Evolutionary conservation across 2,888 invertebrate species (phyloP).

Genomic region (Autographa pulchrina): DNA sequence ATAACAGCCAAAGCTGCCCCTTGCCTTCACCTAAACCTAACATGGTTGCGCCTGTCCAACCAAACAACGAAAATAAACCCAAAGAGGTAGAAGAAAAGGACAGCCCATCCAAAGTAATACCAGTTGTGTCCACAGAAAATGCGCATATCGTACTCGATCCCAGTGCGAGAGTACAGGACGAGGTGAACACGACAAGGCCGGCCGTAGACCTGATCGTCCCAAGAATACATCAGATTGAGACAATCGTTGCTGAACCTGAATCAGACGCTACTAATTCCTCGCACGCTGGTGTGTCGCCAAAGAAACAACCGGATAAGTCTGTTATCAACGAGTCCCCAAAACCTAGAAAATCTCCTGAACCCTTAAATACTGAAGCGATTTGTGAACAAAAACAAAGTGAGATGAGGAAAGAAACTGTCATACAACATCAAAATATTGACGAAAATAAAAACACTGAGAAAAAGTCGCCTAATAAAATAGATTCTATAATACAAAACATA

Average conservation of each 20-base stretch:
- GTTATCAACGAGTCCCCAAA: constrained; percentile 80
- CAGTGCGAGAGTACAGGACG: constrained; percentile 73
- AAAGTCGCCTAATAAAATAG: constrained; percentile 82
- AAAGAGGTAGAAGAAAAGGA: constrained; percentile 80
- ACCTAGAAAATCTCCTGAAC: constrained; percentile 77
- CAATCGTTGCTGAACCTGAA: constrained; percentile 83
- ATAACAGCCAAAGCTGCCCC: constrained; percentile 86
- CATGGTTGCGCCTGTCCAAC: constrained; percentile 70
- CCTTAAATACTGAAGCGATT: constrained; percentile 61
- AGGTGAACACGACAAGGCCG: constrained; percentile 70
- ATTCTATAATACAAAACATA: constrained; percentile 79
- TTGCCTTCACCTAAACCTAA: constrained; percentile 83
- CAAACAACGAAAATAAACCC: constrained; percentile 75
- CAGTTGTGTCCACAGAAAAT: constrained; percentile 83
- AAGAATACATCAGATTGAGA: constrained; percentile 80
- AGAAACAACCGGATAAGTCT: constrained; percentile 74
- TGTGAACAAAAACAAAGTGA: constrained; percentile 79
- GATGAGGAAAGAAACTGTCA: constrained; percentile 84
- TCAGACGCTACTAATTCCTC: constrained; percentile 78
- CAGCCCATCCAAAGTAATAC: constrained; percentile 83
- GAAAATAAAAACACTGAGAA: constrained; percentile 78
- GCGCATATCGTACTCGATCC: constrained; percentile 83
- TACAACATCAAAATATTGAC: constrained; percentile 82
- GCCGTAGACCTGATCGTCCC: constrained; percentile 77
- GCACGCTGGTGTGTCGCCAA: constrained; percentile 72